A percentile compares a stretch with the other conserved stretches of the same genome.
phyloP scores from a whole-genome alignment of 2,797 vertebrate species.

The Darevskia mixta region DNA sequence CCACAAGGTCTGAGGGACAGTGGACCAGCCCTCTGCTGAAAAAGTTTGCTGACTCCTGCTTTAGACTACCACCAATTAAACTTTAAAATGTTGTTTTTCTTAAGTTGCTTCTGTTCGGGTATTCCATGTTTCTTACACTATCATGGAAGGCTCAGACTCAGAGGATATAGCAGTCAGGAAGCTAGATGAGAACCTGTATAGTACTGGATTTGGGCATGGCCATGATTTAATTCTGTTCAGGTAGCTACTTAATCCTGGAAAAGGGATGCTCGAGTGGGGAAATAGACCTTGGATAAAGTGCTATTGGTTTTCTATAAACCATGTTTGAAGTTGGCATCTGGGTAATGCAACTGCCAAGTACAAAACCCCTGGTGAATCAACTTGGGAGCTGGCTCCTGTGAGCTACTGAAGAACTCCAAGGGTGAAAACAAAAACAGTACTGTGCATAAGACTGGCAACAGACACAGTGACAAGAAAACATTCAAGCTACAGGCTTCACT shows the following conservation, averaged over 20 bases:
- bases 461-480: slow-evolving; percentile 12
- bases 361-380: background rate
- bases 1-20: too few relatives aligned
- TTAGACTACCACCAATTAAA: background rate
- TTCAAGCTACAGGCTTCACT: background rate
- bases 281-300: background rate
- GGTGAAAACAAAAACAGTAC: slow-evolving; percentile 7
- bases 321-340: background rate
- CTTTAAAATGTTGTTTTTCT: background rate
- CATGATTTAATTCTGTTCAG: background rate
- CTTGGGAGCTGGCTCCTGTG: background rate
- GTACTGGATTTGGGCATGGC: background rate
- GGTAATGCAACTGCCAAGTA: slow-evolving; percentile 12
- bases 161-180: too few relatives aligned
- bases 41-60: too few relatives aligned
- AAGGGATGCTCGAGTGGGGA: background rate
- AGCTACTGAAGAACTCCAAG: background rate
- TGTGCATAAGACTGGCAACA: slow-evolving; percentile 1
- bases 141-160: too few relatives aligned
- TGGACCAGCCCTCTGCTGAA: too few relatives aligned
- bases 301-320: background rate
- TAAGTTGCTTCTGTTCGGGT: background rate
- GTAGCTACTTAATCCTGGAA: background rate
- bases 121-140: too few relatives aligned
- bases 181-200: too few relatives aligned